These are phyloP conservation scores for Tribolium madens DNA, from an alignment of 1,140 invertebrate species.

Conservation along the genomic window DNA sequence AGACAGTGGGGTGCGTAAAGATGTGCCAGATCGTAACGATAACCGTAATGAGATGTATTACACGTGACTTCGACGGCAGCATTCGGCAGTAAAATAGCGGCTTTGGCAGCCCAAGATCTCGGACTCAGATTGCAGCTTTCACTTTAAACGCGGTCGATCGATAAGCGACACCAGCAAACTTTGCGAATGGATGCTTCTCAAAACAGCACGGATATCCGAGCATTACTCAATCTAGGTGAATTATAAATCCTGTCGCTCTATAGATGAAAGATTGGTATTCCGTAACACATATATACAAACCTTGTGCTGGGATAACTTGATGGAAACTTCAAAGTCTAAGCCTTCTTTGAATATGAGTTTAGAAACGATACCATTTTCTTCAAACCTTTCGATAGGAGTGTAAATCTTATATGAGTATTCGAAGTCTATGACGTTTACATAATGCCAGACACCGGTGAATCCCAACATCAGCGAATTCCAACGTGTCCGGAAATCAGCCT, in stretches of 20 bases:
- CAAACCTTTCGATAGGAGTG: constrained; percentile 79
- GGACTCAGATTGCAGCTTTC: constrained; percentile 45
- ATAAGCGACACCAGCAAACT: constrained; percentile 46
- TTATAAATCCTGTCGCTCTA: constrained; percentile 52
- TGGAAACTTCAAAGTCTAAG: constrained; percentile 77
- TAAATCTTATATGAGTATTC: constrained; percentile 82
- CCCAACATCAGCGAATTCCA: constrained; percentile 81
- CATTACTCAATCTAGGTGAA: constrained; percentile 50
- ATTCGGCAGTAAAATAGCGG: constrained; percentile 42
- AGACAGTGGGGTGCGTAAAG: constrained; percentile 38
- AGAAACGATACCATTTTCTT: constrained; percentile 79
- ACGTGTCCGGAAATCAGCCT: constrained; percentile 78
- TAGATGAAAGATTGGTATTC: constrained; percentile 46
- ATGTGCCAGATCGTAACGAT: constrained; percentile 38
- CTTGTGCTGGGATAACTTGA: constrained; percentile 76
- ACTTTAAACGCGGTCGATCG: constrained; percentile 45
- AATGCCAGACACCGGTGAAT: constrained; percentile 82
- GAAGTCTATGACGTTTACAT: constrained; percentile 76
- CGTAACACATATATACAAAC: constrained; percentile 63
- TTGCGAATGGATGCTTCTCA: constrained; percentile 46
- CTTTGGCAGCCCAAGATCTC: constrained; percentile 37
- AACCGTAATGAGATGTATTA: constrained; percentile 46
- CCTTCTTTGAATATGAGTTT: constrained; percentile 75
- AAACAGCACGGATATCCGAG: constrained; percentile 48
- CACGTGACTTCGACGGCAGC: constrained; percentile 37